Conservation (phyloP, 2,797 vertebrate species). For the Pangasius sanitwongsei region DNA sequence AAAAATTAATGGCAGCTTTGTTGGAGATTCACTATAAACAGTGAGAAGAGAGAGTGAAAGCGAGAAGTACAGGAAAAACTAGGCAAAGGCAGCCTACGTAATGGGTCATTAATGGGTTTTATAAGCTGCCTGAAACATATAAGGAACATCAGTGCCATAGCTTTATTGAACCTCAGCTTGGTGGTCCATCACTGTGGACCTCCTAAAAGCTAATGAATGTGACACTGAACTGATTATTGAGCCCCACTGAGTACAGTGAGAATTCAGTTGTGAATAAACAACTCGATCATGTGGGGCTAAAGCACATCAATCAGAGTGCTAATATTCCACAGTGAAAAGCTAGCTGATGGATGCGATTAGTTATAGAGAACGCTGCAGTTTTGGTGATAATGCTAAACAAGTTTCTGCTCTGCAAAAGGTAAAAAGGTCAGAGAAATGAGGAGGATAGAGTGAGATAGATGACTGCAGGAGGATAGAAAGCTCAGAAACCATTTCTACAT, state of each 20-base stretch:
- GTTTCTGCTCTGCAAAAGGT: conserved; percentile 15
- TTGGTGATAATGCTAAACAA: not conserved
- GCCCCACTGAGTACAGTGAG: conserved; percentile 52
- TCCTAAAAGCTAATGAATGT: conserved; percentile 71
- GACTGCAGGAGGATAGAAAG: not conserved
- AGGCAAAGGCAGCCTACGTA: conserved; percentile 58
- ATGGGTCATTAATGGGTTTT: conserved; percentile 70
- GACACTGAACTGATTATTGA: conserved; percentile 64
- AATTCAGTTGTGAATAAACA: conserved; percentile 70
- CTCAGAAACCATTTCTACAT: conserved; percentile 12
- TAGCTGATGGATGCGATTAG: conserved; percentile 5
- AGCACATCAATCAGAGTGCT: conserved; percentile 14
- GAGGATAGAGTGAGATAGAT: not conserved
- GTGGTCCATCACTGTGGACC: conserved; percentile 73
- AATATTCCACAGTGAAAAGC: not conserved
- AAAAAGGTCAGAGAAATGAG: conserved; percentile 45
- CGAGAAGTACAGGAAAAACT: not conserved
- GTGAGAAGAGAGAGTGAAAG: conserved; percentile 11
- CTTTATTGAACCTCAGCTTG: conserved; percentile 68
- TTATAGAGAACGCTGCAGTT: not conserved
- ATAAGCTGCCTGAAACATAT: conserved; percentile 60
- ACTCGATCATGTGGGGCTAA: conserved; percentile 61
- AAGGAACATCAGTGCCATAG: conserved; percentile 44
- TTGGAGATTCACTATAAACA: conserved; percentile 34
- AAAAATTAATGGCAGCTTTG: not conserved